Percentiles rank a stretch among this genome's conserved stretches.
Evolutionary conservation across 2,888 invertebrate species (phyloP).

Genomic region (Tinea trinotella): DNA sequence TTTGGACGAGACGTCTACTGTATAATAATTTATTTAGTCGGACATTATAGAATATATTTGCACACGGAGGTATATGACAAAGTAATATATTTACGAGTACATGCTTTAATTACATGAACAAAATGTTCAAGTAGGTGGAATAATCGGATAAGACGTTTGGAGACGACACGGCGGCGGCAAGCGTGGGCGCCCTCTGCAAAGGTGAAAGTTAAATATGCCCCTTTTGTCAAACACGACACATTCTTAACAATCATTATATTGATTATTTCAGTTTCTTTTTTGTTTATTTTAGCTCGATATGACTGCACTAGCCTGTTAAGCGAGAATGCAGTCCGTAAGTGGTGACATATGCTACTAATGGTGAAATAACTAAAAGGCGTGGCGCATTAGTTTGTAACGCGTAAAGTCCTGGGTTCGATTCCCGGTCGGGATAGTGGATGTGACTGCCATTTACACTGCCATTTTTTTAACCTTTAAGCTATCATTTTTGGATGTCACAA

Average conservation of each 20-base stretch:
- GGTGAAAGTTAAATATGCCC: background rate
- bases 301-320: too few relatives aligned
- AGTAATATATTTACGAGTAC: background rate
- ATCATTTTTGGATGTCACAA: too few relatives aligned
- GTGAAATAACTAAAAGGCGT: too few relatives aligned
- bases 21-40: background rate
- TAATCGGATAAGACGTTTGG: slow-evolving; percentile 1
- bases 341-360: too few relatives aligned
- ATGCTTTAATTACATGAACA: background rate
- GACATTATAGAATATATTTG: background rate
- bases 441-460: too few relatives aligned
- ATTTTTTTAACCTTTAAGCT: too few relatives aligned
- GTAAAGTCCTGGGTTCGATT: too few relatives aligned
- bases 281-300: too few relatives aligned
- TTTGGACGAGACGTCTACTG: background rate
- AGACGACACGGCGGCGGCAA: background rate
- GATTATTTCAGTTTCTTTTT: background rate
- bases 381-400: too few relatives aligned
- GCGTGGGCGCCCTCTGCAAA: background rate
- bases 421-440: too few relatives aligned
- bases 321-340: too few relatives aligned
- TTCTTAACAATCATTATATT: background rate
- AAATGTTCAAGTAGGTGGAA: slow-evolving; percentile 9
- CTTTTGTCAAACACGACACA: background rate
- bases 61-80: background rate